phyloP scores from a whole-genome alignment of 2,113 vertebrate genomes.

The Platichthys stellatus region DNA sequence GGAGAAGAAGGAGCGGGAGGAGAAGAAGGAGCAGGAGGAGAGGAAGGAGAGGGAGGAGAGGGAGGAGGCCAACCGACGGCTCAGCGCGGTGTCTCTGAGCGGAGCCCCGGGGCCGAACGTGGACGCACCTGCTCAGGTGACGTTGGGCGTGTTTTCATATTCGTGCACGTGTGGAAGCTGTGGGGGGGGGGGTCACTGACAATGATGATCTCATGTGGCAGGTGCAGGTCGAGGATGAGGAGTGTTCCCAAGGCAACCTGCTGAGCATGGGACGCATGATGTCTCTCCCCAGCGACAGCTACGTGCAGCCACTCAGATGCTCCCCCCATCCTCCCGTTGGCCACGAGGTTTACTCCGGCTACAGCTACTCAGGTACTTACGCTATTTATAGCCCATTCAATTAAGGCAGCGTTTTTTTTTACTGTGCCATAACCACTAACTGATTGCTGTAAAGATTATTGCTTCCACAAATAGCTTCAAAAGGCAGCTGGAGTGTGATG shows the following conservation, averaged over 20 bases:
- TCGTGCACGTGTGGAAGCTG: background rate
- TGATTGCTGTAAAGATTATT: constrained; percentile 51
- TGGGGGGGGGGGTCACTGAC: constrained; percentile 15
- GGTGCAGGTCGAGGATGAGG: constrained; percentile 78
- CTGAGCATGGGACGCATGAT: constrained; percentile 89
- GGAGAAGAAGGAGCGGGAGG: constrained; percentile 87
- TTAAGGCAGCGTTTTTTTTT: constrained; percentile 25
- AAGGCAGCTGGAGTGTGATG: constrained; percentile 29
- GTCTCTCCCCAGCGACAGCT: constrained; percentile 94
- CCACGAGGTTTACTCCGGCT: constrained; percentile 59
- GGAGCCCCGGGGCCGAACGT: constrained; percentile 38
- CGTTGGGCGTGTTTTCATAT: background rate
- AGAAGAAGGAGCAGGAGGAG: constrained; percentile 87
- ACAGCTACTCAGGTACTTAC: constrained; percentile 76
- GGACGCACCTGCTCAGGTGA: constrained; percentile 74
- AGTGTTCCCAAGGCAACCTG: constrained; percentile 79
- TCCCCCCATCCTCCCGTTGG: constrained; percentile 80
- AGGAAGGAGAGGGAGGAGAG: constrained; percentile 82
- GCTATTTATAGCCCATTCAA: constrained; percentile 44
- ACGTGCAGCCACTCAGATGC: constrained; percentile 84
- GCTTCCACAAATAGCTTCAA: constrained; percentile 48
- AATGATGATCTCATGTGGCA: constrained; percentile 55
- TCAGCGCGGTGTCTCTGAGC: constrained; percentile 27
- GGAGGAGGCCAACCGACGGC: constrained; percentile 82
- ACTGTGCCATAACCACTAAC: constrained; percentile 18